Base-by-base conservation (phyloP, 2,888 invertebrate genomes). In the Cepaea hortensis region DNA sequence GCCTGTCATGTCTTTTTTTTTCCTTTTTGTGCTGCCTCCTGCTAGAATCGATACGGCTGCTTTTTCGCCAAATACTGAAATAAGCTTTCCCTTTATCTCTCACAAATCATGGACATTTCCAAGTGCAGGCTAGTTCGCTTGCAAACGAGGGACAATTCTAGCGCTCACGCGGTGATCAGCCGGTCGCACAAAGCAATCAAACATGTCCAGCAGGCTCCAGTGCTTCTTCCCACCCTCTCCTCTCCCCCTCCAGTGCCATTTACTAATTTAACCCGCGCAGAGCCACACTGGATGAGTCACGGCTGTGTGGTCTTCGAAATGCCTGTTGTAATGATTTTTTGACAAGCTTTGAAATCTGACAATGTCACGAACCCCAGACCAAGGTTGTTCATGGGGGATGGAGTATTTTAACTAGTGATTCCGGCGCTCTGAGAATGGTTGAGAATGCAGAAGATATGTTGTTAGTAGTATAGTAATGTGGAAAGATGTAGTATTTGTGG, bases 241-340 rank as follows among this genome's bases (percentile, higher is more conserved):
- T 11, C 76, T 35, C 35, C 48, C 48, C 13, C 77, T 20, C 48
- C 13, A 20, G 7, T 4, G 11, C 20, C 50, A 11, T 23, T 48
- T 48, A 4, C 20, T 48, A 5, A 55, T 11, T 18, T 18, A 46
- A 50, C 50, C 77, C 11, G 23, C 61, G 61, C 62, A n/a, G 80
- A 15, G n/a, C n/a, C 61, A 55, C 35, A 23, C 80, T 23, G 18
- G 61, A 80, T 80, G 80, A 80, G 61, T 80, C 80, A 80, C 3
- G 61, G 48, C 80, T 80, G 23, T 62, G 18, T 80, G 61, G 20
- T 61, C 23, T 23, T 35, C 23, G 61, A 55, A 20, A n/a, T 18
- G 62, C 61, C 11, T 7, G 61, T 20, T 11, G 9, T 80, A 80
- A 80, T 61, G 80, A 80, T 80, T 80, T 80, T 80, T 13, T 80